Evolutionary conservation across 2,888 invertebrate genomes (phyloP), one percentile per base, ranked within the genome.

Genomic region (Scaptomyza cyrtandrae): DNA sequence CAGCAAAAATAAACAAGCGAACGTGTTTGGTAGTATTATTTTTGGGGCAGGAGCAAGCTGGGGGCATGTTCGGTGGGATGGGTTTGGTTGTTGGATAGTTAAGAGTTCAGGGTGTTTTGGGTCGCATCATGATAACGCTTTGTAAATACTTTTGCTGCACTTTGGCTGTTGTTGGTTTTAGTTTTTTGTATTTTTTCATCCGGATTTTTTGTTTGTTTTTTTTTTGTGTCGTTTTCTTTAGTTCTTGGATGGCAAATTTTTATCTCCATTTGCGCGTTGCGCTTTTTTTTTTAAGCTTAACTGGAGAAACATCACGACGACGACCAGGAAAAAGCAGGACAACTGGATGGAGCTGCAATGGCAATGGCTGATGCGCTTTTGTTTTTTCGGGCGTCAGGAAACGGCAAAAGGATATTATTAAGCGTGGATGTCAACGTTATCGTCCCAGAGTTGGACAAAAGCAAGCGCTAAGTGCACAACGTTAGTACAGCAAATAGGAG

Each of bases 371-470:
- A 66, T 74, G 80, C 72, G 84, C 88, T 88, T 86, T 88, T 84
- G 82, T 83, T 82, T 88, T 87, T 64, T 71, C 56, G 73, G 68
- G 69, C 73, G 80, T 75, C 67, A 57, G 69, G 66, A 74, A 87
- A 71, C 71, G 78, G 68, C 80, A 71, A 78, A 69, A 71, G 73
- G 72, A 77, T 80, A 84, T 85, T 83, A 86, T 78, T 86, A 85
- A 84, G 88, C 88, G 84, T 84, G 86, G 86, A 88, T 88, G 88
- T 86, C 88, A 85, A 74, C 84, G 87, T 71, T 88, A 85, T 88
- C 87, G 81, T 71, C 61, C 54, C 57, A 69, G 71, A 61, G 70
- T 59, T 64, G 70, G 61, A 77, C 66, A 74, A 80, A 77, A 60
- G 76, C 71, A 58, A 75, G 52, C 77, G 71, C 58, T 80, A 79